Percentiles rank a stretch among this genome's conserved stretches.
Evolutionary conservation across 2,888 invertebrate genomes (phyloP).

Genomic region (Drosophila helvetica): DNA sequence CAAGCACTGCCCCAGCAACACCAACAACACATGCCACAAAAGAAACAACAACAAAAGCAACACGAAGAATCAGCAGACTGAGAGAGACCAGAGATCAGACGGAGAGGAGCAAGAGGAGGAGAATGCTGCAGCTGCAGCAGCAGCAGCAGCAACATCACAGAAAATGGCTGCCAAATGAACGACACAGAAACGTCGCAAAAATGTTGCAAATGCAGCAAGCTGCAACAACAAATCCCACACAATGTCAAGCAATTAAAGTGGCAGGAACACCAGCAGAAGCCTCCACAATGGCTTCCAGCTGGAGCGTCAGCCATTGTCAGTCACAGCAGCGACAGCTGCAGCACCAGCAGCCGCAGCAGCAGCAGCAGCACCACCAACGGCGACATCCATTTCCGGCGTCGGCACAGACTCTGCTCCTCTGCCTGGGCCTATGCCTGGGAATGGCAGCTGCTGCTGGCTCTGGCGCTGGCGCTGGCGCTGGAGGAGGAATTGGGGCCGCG

Average conservation of each 20-base stretch:
- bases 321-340: conserved; percentile 24
- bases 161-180: conserved; percentile 66
- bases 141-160: conserved; percentile 27
- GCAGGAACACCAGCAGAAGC: conserved; percentile 45
- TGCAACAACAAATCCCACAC: conserved; percentile 40
- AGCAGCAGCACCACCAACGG: conserved; percentile 41
- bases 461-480: conserved; percentile 33
- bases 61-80: conserved; percentile 64
- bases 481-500: background rate
- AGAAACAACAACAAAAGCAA: conserved; percentile 34
- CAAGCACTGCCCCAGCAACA: conserved; percentile 57
- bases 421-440: conserved; percentile 38
- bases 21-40: conserved; percentile 43
- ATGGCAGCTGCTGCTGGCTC: conserved; percentile 41
- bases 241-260: conserved; percentile 55
- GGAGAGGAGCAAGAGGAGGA: conserved; percentile 27
- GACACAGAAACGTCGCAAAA: conserved; percentile 62
- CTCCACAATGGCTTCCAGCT: conserved; percentile 63
- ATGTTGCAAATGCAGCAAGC: conserved; percentile 54
- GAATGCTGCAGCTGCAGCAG: conserved; percentile 21
- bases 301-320: conserved; percentile 43
- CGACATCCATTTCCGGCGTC: conserved; percentile 51
- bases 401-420: conserved; percentile 56
- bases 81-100: conserved; percentile 43
- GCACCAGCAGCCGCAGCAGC: conserved; percentile 40